Conservation (phyloP, 1,140 invertebrate species). For the Drosophila ambigua region DNA sequence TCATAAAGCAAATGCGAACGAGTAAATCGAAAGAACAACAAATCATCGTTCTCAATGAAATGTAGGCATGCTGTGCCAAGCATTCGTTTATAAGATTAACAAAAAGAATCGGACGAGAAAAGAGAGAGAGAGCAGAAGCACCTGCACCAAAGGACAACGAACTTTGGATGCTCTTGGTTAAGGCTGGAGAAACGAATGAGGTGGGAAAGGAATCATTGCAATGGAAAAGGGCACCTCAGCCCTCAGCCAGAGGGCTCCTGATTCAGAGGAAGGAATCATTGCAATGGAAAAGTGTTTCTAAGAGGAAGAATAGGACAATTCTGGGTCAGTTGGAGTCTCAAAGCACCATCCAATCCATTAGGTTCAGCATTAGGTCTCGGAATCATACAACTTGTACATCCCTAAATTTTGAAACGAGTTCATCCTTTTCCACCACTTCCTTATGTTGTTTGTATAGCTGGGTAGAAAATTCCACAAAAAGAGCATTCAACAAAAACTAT, state of each 20-base stretch:
- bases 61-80: slow-evolving; percentile 53
- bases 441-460: no score
- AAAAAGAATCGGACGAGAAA: slow-evolving; percentile 23
- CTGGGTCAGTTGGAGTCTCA: neutral
- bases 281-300: no score
- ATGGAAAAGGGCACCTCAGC: no score
- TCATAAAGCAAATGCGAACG: slow-evolving; percentile 63
- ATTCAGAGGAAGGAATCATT: no score
- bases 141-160: slow-evolving; percentile 22
- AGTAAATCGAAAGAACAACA: slow-evolving; percentile 74
- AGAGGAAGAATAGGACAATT: no score
- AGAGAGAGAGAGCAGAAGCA: neutral
- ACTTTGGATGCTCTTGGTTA: slow-evolving; percentile 27
- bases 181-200: neutral
- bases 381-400: no score
- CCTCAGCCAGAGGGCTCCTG: no score
- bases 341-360: no score
- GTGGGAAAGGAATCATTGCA: no score
- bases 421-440: no score
- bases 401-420: neutral
- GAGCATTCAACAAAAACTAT: slow-evolving; percentile 4
- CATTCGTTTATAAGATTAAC: slow-evolving; percentile 69
- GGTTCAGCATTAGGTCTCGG: no score
- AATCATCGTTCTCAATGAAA: slow-evolving; percentile 81
- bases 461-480: neutral